phyloP scores from a whole-genome alignment of 1,140 invertebrate species.

The Euwallacea fornicatus region DNA sequence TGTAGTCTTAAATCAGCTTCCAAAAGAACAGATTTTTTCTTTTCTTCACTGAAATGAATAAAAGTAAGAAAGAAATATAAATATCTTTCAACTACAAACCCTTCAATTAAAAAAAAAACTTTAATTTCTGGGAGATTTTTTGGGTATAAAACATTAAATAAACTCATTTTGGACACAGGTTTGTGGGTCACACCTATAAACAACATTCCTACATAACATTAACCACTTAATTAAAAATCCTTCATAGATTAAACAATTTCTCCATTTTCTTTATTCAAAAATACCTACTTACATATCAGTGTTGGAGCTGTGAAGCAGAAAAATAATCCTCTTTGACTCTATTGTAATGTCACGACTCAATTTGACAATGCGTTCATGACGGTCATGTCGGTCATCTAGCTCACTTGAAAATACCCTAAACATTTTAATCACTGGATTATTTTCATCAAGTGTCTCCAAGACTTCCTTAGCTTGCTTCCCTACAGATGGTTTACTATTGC shows the following conservation, averaged over 20 bases:
- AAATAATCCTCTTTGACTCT: constrained; percentile 89
- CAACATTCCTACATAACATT: too few relatives aligned
- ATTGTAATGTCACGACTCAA: constrained; percentile 87
- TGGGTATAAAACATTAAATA: too few relatives aligned
- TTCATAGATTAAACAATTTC: too few relatives aligned
- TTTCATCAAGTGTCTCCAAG: constrained; percentile 53
- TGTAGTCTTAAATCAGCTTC: constrained; percentile 69
- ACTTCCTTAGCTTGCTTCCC: constrained; percentile 47
- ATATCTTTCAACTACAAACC: neutral
- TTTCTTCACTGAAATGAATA: constrained; percentile 57
- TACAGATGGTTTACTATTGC: constrained; percentile 38
- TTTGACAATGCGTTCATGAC: constrained; percentile 83
- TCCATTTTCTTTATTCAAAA: too few relatives aligned
- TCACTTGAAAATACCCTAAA: constrained; percentile 70
- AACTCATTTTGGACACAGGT: too few relatives aligned
- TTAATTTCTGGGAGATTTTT: too few relatives aligned
- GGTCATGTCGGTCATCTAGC: constrained; percentile 80
- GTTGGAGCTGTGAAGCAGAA: constrained; percentile 75
- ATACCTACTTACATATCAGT: constrained; percentile 48
- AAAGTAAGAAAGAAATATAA: constrained; percentile 24
- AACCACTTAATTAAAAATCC: too few relatives aligned
- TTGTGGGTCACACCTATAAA: too few relatives aligned
- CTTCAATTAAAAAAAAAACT: too few relatives aligned
- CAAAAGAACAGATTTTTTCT: constrained; percentile 59
- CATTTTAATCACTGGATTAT: constrained; percentile 65